phyloP scores from a whole-genome alignment of 2,113 vertebrate species.

The Pluvianellus socialis region DNA sequence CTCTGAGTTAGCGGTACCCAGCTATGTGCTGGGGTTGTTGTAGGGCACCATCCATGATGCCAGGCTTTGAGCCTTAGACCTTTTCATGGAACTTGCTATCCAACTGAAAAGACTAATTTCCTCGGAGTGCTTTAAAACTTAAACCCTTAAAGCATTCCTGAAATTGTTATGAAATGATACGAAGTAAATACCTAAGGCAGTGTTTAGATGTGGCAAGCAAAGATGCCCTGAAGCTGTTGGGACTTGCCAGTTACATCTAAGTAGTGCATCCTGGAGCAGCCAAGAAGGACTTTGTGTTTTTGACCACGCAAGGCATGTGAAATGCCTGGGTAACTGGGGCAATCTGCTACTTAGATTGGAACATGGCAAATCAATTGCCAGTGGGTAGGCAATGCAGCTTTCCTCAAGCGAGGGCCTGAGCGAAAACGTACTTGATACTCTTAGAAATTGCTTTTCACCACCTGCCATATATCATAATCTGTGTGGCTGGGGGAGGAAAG shows the following conservation, averaged over 20 bases:
- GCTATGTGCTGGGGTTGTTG: not conserved
- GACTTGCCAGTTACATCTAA: not conserved
- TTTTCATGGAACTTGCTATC: not conserved
- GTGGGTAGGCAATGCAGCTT: not conserved
- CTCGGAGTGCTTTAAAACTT: not conserved
- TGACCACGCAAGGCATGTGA: not conserved
- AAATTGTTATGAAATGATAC: not conserved
- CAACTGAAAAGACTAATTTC: conserved; percentile 25
- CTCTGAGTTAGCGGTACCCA: not conserved
- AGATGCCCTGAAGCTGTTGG: not conserved
- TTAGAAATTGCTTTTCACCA: not conserved
- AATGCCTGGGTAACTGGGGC: not conserved
- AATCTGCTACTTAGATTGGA: conserved; percentile 40
- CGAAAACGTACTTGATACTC: not conserved
- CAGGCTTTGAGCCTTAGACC: not conserved
- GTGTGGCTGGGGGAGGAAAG: not conserved
- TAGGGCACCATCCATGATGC: not conserved
- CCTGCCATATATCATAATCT: not conserved
- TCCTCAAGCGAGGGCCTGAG: not conserved
- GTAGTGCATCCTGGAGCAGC: not conserved
- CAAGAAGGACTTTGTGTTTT: conserved; percentile 9
- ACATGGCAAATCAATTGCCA: conserved; percentile 20
- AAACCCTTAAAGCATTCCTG: conserved; percentile 12
- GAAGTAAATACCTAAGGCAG: not conserved
- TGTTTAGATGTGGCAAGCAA: conserved; percentile 3